Conservation (phyloP, 2,888 invertebrate genomes). For the Beris chalybata region DNA sequence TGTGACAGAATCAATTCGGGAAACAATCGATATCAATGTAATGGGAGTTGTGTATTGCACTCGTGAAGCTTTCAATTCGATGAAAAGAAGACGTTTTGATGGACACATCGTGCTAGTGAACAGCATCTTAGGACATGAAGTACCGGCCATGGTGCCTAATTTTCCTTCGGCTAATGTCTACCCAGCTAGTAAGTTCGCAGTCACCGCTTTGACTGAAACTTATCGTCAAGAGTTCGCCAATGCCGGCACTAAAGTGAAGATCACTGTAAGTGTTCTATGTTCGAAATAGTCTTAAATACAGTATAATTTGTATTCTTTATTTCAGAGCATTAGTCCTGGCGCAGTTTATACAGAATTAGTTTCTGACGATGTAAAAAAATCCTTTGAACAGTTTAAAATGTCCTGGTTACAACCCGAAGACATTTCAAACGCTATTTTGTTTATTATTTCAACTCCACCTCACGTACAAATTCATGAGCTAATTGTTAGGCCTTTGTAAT, state of each 20-base stretch:
- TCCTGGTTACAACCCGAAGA: constrained; percentile 42
- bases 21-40: constrained; percentile 55
- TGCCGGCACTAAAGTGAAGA: constrained; percentile 45
- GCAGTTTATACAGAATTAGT: constrained; percentile 53
- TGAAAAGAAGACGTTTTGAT: constrained; percentile 51
- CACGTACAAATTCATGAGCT: constrained; percentile 51
- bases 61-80: constrained; percentile 55
- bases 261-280: constrained; percentile 46
- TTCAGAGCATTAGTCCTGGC: constrained; percentile 52
- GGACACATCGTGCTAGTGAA: constrained; percentile 58
- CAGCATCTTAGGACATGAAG: constrained; percentile 48
- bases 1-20: constrained; percentile 44
- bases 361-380: constrained; percentile 31
- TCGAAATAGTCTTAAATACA: not conserved
- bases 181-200: constrained; percentile 50
- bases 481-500: constrained; percentile 50
- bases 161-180: constrained; percentile 47
- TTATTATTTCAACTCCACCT: constrained; percentile 49
- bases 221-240: constrained; percentile 51
- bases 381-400: constrained; percentile 41
- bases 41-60: constrained; percentile 56
- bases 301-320: not conserved
- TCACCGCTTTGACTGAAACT: constrained; percentile 51
- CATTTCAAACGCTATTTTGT: constrained; percentile 38
- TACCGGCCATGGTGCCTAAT: constrained; percentile 33